These are phyloP conservation scores for Saturnia japonica DNA, from an alignment of 2,888 invertebrate genomes.

Conservation along the genomic window DNA sequence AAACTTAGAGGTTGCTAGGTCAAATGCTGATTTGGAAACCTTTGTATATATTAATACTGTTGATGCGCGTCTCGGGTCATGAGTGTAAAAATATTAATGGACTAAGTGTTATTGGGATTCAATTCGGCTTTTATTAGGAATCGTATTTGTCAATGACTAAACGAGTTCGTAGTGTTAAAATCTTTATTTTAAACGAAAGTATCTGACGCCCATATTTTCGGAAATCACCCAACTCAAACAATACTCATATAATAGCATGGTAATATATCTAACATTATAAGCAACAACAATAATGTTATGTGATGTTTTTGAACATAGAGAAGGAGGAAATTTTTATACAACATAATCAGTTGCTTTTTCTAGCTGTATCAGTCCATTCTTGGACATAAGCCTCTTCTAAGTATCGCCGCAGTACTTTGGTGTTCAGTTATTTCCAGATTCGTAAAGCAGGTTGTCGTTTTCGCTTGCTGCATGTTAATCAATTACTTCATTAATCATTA, in stretches of 20 bases:
- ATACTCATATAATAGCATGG: neutral
- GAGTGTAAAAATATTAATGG: neutral
- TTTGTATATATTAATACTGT: neutral
- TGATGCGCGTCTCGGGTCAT: neutral
- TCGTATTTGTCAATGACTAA: neutral
- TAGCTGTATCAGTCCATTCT: no score
- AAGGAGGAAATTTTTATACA: no score
- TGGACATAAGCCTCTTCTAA: no score
- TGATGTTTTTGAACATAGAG: no score
- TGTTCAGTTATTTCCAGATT: no score
- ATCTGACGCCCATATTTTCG: neutral
- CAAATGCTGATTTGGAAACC: neutral
- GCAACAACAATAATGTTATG: no score
- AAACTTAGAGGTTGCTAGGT: conserved; percentile 6
- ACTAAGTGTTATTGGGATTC: neutral
- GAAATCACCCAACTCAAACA: neutral
- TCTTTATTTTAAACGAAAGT: neutral
- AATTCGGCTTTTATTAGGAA: neutral
- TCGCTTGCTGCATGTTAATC: no score
- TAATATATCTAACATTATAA: no score
- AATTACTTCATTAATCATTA: no score
- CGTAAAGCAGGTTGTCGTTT: no score
- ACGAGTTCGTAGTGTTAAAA: neutral
- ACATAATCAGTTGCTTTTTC: no score
- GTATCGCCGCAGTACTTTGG: no score